These are phyloP conservation scores for Rhegmatorhina hoffmannsi DNA, from an alignment of 2,113 vertebrate genomes.

Conservation along the genomic window DNA sequence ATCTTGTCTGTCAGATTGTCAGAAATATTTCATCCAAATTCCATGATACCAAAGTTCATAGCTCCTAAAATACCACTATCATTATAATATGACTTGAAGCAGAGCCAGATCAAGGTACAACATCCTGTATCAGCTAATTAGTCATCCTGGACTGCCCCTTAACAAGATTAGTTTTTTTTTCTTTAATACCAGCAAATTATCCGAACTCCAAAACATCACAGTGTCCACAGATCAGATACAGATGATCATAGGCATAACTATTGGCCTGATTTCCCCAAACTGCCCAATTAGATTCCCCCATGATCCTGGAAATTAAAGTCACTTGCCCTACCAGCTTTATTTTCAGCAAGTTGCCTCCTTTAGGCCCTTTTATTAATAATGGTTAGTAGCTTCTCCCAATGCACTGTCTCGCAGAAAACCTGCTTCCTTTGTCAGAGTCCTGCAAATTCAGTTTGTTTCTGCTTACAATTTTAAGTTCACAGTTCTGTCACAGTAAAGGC, in stretches of 20 bases:
- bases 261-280: background rate
- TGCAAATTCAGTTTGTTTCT: background rate
- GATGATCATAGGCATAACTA: background rate
- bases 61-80: background rate
- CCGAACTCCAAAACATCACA: background rate
- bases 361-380: background rate
- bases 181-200: background rate
- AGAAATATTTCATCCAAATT: background rate
- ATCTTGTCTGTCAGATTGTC: background rate
- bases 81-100: background rate
- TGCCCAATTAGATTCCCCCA: background rate
- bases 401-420: background rate
- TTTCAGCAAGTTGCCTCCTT: background rate
- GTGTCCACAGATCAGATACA: background rate
- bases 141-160: background rate
- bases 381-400: background rate
- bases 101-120: background rate
- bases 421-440: background rate
- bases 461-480: background rate
- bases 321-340: background rate
- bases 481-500: background rate
- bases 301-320: background rate
- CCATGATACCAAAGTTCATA: background rate
- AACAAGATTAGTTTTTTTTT: background rate
- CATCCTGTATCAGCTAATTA: background rate